Base-by-base conservation (phyloP, 1,140 invertebrate genomes). In the Asbolus verrucosus region DNA sequence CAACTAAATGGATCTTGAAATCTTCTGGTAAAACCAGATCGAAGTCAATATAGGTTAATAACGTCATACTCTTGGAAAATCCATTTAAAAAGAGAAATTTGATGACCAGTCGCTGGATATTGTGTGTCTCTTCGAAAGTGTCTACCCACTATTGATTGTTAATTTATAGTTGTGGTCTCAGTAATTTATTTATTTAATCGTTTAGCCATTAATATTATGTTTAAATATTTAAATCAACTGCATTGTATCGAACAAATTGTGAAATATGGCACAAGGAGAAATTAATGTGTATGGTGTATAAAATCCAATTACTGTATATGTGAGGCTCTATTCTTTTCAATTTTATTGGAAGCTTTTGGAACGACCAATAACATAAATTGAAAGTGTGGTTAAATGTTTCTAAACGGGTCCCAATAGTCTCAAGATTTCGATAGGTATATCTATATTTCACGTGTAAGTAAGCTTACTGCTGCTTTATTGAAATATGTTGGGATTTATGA, bases 401-500 rank as follows among this genome's bases (percentile, higher is more conserved):
- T 27, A 54, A 54, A 54, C 27, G 46, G 9, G 46, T 21, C 27
- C 27, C 19, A n/a, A 54, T 27, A 14, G 46, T 24, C 21, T 54
- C 27, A 18, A 24, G 46, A 54, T 54, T 54, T 27, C 21, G 9
- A 27, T n/a, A 27, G 21, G 21, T 54, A 54, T 54, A 54, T 54
- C 21, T 54, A 54, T 54, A 54, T 54, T 54, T 54, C 21, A 24
- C 11, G 21, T 31, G 41, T 11, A 46, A 54, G 19, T 54, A 21
- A 24, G 46, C 46, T 27, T 54, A 27, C 46, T 21, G 14, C 21
- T 9, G 46, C 46, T 54, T 54, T 54, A 54, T 54, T 54, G 46
- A 54, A 54, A 54, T 54, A 54, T 54, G 46, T 54, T 54, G 46
- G 27, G 46, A 54, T 54, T 54, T 54, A 54, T 54, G 21, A 54